These are phyloP conservation scores for Furcula furcula DNA, from an alignment of 2,888 invertebrate genomes.

Conservation along the genomic window DNA sequence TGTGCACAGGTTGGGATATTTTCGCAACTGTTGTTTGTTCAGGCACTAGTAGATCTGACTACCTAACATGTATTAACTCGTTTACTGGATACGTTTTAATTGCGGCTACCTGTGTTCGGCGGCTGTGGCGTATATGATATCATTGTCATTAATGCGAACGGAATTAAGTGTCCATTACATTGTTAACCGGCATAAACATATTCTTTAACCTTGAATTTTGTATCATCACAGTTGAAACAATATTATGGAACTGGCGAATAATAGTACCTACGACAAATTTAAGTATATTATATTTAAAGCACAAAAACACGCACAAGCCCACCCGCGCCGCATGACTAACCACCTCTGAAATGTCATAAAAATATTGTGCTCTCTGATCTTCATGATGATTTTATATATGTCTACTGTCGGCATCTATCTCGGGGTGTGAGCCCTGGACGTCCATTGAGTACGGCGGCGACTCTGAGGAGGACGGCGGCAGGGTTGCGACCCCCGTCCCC, in stretches of 20 bases:
- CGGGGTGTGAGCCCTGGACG: no score
- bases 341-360: no score
- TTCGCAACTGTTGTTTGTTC: conserved; percentile 19
- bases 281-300: no score
- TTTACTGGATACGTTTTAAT: background rate
- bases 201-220: conserved; percentile 27
- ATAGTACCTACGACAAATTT: no score
- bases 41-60: conserved; percentile 5
- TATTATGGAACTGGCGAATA: conserved; percentile 2
- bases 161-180: conserved; percentile 25
- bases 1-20: conserved; percentile 20
- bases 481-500: no score
- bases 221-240: conserved; percentile 18
- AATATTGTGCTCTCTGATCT: no score
- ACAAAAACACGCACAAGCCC: no score
- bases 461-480: no score
- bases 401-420: no score
- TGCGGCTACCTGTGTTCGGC: conserved; percentile 3
- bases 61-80: conserved; percentile 4
- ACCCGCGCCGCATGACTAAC: no score
- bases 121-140: conserved; percentile 17
- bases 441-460: no score
- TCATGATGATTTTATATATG: no score
- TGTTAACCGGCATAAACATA: conserved; percentile 29
- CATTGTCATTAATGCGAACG: conserved; percentile 24